Evolutionary conservation across 2,797 vertebrate species (phyloP).

Genomic region (Periophthalmus magnuspinnatus): DNA sequence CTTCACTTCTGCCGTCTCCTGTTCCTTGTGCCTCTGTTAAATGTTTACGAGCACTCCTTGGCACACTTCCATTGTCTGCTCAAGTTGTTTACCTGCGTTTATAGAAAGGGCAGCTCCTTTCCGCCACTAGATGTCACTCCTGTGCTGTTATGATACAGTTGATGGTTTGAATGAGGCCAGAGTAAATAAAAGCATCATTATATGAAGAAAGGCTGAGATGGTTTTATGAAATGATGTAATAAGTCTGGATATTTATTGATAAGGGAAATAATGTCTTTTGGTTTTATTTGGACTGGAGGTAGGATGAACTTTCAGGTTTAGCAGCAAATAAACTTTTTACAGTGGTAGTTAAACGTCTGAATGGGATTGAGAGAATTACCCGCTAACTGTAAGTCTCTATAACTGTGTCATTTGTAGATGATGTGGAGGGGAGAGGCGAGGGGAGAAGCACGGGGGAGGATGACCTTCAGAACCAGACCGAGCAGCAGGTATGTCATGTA

Average conservation of each 20-base stretch:
- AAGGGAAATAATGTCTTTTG: constrained; percentile 10
- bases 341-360: constrained; percentile 7
- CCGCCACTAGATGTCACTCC: constrained; percentile 68
- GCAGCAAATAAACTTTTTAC: constrained; percentile 3
- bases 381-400: constrained; percentile 7
- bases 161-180: constrained; percentile 40
- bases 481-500: constrained; percentile 50
- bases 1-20: constrained; percentile 10
- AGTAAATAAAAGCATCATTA: constrained; percentile 42
- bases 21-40: constrained; percentile 16
- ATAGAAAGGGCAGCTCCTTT: background rate
- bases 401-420: constrained; percentile 48
- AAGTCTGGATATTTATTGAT: constrained; percentile 16
- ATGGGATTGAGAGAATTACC: constrained; percentile 9
- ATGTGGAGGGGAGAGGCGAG: constrained; percentile 50
- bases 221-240: constrained; percentile 55
- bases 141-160: constrained; percentile 33
- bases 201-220: constrained; percentile 46
- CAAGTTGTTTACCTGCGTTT: constrained; percentile 56
- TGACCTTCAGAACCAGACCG: constrained; percentile 31
- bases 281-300: constrained; percentile 12
- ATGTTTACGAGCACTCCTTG: constrained; percentile 21
- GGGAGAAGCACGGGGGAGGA: constrained; percentile 41
- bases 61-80: constrained; percentile 48
- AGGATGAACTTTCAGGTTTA: constrained; percentile 6